phyloP scores from a whole-genome alignment of 1,140 invertebrate species.

The Papilio polytes region DNA sequence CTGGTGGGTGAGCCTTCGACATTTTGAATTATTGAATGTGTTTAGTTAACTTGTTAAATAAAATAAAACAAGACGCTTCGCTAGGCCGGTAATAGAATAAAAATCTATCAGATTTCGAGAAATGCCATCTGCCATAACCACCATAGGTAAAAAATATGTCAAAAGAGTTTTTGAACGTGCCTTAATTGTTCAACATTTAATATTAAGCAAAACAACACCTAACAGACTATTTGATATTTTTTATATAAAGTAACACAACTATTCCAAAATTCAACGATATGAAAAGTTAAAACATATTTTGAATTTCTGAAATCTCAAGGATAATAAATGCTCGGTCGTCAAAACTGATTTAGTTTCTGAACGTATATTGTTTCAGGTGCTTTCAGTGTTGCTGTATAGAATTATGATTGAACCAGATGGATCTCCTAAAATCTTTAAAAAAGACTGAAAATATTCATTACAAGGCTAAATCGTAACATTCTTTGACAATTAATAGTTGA shows the following conservation, averaged over 20 bases:
- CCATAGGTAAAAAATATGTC: neutral
- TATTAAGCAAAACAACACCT: neutral
- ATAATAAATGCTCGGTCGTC: neutral
- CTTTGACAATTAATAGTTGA: neutral
- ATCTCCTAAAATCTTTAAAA: neutral
- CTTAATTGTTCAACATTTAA: neutral
- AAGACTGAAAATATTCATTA: neutral
- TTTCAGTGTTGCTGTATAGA: slow-evolving; percentile 42
- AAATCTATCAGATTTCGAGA: neutral
- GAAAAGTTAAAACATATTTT: neutral
- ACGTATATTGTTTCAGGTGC: slow-evolving; percentile 46
- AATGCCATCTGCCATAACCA: neutral
- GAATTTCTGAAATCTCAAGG: neutral
- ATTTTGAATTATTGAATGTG: slow-evolving; percentile 80
- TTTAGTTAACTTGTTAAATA: slow-evolving; percentile 12
- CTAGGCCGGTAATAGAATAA: neutral
- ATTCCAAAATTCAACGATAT: neutral
- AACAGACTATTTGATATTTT: neutral
- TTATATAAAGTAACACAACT: neutral
- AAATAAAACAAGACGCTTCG: neutral
- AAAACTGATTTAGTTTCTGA: slow-evolving; percentile 36
- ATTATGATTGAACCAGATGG: neutral
- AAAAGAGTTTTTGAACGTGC: neutral
- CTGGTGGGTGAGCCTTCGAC: slow-evolving; percentile 95
- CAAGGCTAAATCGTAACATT: neutral